phyloP scores from a whole-genome alignment of 2,113 vertebrate species.

The Proterorhinus semilunaris region DNA sequence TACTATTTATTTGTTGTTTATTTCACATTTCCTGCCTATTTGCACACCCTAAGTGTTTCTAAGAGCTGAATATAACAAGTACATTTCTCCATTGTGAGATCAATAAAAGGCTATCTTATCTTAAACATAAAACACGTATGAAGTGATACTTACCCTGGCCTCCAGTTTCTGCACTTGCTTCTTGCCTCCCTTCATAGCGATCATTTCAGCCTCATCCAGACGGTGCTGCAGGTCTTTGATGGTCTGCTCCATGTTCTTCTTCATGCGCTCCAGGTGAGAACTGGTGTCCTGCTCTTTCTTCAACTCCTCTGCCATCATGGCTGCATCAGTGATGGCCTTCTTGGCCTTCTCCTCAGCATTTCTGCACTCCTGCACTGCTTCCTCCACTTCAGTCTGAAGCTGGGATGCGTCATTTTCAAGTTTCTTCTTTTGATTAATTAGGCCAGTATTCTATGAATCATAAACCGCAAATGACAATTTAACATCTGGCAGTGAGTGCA shows the following conservation, averaged over 20 bases:
- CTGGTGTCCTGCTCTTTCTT: conserved; percentile 90
- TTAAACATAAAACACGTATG: conserved; percentile 21
- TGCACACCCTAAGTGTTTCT: too few species aligned
- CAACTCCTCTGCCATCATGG: conserved; percentile 88
- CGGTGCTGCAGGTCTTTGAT: conserved; percentile 79
- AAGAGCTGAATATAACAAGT: too few species aligned
- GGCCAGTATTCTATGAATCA: conserved; percentile 66
- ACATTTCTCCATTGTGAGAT: too few species aligned
- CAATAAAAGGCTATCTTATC: too few species aligned
- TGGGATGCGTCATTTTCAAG: conserved; percentile 66
- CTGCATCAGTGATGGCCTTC: conserved; percentile 80
- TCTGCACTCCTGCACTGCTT: conserved; percentile 69
- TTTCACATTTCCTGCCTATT: too few species aligned
- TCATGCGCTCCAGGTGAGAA: conserved; percentile 88
- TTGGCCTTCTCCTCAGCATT: conserved; percentile 67
- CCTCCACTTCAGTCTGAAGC: conserved; percentile 71
- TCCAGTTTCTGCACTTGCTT: conserved; percentile 88
- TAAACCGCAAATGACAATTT: neutral
- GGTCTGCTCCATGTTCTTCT: conserved; percentile 73
- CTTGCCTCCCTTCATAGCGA: conserved; percentile 83
- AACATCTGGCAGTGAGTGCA: neutral
- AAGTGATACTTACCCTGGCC: conserved; percentile 60
- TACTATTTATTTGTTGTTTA: too few species aligned
- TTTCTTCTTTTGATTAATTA: conserved; percentile 70
- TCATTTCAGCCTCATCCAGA: conserved; percentile 84